These are phyloP conservation scores for Pavo muticus DNA, from an alignment of 2,113 vertebrate species.

Conservation along the genomic window DNA sequence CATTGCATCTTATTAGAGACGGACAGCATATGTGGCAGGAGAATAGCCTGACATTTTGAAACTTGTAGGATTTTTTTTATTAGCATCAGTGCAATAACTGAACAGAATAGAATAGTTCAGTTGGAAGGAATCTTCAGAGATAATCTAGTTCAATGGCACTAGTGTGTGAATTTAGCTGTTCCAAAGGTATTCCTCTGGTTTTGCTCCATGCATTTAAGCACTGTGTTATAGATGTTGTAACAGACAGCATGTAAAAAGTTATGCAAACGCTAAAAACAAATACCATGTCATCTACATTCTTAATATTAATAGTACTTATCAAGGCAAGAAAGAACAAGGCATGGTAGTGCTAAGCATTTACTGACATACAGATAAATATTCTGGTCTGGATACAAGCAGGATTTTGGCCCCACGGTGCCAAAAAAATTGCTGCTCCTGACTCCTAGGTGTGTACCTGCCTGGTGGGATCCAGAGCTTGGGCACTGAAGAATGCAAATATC, in stretches of 20 bases:
- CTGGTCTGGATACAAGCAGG: neutral
- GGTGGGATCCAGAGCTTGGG: neutral
- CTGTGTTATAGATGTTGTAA: neutral
- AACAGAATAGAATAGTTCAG: neutral
- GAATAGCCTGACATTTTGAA: neutral
- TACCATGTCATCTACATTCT: neutral
- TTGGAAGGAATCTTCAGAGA: neutral
- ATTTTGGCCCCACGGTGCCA: neutral
- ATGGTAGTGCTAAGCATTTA: neutral
- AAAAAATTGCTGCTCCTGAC: neutral
- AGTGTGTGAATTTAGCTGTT: neutral
- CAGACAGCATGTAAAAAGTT: neutral
- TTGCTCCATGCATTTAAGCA: neutral
- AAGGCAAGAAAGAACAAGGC: neutral
- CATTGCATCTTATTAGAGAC: neutral
- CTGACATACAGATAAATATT: conserved; percentile 7
- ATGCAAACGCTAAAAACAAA: neutral
- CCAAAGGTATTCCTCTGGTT: neutral
- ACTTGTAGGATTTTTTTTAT: neutral
- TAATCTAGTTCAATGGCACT: neutral
- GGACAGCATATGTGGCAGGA: neutral
- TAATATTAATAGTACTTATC: neutral
- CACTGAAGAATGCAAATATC: neutral
- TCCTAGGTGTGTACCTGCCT: neutral
- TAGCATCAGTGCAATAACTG: neutral